These are phyloP conservation scores for Harpalus rubripes DNA, from an alignment of 2,888 invertebrate genomes.

Conservation along the genomic window DNA sequence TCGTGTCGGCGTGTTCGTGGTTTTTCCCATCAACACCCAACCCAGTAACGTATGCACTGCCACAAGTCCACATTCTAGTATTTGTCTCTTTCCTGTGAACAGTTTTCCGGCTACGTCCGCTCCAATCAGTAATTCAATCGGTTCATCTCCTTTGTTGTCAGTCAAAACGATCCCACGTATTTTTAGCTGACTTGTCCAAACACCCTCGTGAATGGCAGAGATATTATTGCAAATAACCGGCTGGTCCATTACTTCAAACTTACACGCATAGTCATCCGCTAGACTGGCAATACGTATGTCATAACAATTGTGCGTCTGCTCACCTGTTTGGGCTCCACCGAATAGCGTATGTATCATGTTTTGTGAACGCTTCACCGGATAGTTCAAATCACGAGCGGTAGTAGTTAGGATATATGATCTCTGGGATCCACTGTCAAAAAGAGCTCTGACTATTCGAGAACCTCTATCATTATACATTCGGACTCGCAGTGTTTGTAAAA, in stretches of 20 bases:
- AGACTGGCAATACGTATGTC: too few species aligned
- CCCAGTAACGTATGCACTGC: constrained; percentile 68
- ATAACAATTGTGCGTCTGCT: too few species aligned
- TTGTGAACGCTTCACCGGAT: too few species aligned
- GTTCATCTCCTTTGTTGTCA: background rate
- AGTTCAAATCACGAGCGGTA: too few species aligned
- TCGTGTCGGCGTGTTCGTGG: background rate
- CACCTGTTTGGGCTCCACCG: too few species aligned
- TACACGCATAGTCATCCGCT: too few species aligned
- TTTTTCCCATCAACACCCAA: constrained; percentile 68
- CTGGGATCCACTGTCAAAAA: constrained; percentile 46
- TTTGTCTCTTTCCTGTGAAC: constrained; percentile 21
- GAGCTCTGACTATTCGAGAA: background rate
- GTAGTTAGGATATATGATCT: constrained; percentile 51
- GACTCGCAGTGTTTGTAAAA: too few species aligned
- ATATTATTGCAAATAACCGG: too few species aligned
- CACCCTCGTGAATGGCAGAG: background rate
- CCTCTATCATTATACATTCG: background rate
- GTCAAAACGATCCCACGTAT: background rate
- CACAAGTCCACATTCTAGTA: constrained; percentile 65
- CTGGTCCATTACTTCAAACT: too few species aligned
- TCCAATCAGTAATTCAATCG: too few species aligned
- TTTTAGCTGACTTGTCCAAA: constrained; percentile 34
- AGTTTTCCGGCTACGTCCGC: background rate
- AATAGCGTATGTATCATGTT: constrained; percentile 43